These are phyloP conservation scores for Salticus scenicus DNA, from an alignment of 2,888 invertebrate species.

Conservation along the genomic window DNA sequence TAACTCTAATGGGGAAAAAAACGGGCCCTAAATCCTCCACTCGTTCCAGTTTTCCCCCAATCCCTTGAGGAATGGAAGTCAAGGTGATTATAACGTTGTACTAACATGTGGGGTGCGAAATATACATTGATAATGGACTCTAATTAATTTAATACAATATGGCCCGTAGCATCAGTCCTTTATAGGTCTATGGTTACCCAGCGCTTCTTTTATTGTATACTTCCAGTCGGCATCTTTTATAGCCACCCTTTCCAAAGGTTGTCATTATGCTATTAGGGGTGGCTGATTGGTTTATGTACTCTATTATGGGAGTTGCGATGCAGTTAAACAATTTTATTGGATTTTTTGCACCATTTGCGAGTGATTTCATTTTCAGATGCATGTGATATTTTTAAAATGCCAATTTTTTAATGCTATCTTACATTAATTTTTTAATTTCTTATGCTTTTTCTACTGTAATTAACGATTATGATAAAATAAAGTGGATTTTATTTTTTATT, in stretches of 20 bases:
- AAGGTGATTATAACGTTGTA: constrained; percentile 40
- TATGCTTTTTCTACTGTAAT: no score
- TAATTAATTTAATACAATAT: constrained; percentile 59
- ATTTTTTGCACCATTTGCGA: neutral
- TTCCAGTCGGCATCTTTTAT: constrained; percentile 39
- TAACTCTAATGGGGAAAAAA: constrained; percentile 47
- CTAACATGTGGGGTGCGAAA: constrained; percentile 31
- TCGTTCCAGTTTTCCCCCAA: constrained; percentile 4
- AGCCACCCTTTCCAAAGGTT: constrained; percentile 10
- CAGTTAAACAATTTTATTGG: neutral
- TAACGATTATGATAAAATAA: no score
- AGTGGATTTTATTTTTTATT: no score
- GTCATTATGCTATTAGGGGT: constrained; percentile 9
- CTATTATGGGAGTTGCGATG: neutral
- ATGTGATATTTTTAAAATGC: no score
- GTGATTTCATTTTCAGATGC: no score
- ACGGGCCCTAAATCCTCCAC: neutral
- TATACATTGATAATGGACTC: constrained; percentile 48
- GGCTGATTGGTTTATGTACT: neutral
- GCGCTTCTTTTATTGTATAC: constrained; percentile 23
- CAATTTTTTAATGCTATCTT: no score
- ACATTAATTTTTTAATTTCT: no score
- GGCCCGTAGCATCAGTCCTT: constrained; percentile 4
- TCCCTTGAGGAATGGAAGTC: constrained; percentile 31
- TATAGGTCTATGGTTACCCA: constrained; percentile 30